phyloP scores from a whole-genome alignment of 2,797 vertebrate genomes.

The Anisognathus igniventris region DNA sequence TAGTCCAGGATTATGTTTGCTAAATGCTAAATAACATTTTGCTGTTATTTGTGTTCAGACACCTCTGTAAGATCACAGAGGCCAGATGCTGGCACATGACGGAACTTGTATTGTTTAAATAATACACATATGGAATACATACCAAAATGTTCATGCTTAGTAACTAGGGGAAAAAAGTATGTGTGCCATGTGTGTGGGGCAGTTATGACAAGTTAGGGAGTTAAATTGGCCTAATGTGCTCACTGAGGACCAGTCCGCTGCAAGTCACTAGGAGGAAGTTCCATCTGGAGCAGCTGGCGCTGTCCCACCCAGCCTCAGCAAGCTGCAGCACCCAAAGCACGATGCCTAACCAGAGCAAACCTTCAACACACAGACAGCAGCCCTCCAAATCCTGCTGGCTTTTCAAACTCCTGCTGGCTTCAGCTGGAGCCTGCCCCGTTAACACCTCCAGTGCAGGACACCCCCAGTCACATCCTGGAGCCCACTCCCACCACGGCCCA shows the following conservation, averaged over 20 bases:
- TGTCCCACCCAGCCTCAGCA: background rate
- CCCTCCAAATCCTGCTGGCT: fast-evolving
- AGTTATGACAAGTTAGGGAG: background rate
- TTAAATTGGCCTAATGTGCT: background rate
- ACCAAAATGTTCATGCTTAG: background rate
- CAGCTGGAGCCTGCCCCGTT: background rate
- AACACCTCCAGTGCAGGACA: background rate
- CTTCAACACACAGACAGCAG: background rate
- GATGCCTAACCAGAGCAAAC: background rate
- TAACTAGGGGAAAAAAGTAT: background rate
- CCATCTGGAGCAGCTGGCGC: background rate
- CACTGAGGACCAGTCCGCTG: background rate
- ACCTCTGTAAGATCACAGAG: background rate
- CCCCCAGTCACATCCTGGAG: background rate
- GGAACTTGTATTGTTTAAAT: background rate
- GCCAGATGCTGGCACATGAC: background rate
- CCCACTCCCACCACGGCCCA: background rate
- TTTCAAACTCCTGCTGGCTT: background rate
- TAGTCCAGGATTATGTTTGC: background rate
- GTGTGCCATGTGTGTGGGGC: fast-evolving
- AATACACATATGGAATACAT: background rate
- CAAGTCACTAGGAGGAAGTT: background rate
- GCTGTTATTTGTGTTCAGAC: background rate
- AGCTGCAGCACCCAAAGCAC: background rate
- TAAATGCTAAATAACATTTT: background rate